Conservation (phyloP, 2,797 vertebrate species). For the Gymnopithys bicolor region DNA sequence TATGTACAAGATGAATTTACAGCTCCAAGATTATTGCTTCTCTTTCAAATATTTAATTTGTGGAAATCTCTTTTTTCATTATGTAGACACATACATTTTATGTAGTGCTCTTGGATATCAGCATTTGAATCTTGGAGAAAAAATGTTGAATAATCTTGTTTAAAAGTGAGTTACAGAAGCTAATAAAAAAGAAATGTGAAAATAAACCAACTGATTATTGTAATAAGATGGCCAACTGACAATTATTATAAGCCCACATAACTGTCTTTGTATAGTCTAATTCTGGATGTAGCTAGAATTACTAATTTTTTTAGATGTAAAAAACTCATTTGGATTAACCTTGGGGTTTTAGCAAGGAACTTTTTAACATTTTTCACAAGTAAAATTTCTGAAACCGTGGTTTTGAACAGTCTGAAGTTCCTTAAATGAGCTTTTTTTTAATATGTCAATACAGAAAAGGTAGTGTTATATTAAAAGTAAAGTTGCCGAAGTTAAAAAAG, state of each 20-base stretch:
- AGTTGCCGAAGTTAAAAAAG: not conserved
- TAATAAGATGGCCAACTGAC: not conserved
- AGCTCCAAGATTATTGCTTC: not conserved
- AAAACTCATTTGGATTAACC: not conserved
- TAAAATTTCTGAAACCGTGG: not conserved
- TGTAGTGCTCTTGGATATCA: not conserved
- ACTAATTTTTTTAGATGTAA: not conserved
- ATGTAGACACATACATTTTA: not conserved
- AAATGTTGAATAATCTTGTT: not conserved
- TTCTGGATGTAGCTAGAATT: not conserved
- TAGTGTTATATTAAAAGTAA: not conserved
- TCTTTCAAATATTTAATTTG: conserved; percentile 21
- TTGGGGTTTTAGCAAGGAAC: not conserved
- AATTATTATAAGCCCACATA: not conserved
- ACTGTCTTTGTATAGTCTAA: not conserved
- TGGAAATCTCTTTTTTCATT: not conserved
- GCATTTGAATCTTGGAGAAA: not conserved
- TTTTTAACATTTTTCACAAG: not conserved
- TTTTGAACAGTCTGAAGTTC: not conserved
- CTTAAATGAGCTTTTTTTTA: not conserved
- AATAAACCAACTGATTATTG: not conserved
- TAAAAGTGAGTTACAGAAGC: not conserved
- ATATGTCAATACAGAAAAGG: not conserved
- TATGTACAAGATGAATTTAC: conserved; percentile 4
- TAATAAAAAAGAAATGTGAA: not conserved